These are phyloP conservation scores for Mus minutoides DNA, from an alignment of 2,797 vertebrate species.

Conservation along the genomic window DNA sequence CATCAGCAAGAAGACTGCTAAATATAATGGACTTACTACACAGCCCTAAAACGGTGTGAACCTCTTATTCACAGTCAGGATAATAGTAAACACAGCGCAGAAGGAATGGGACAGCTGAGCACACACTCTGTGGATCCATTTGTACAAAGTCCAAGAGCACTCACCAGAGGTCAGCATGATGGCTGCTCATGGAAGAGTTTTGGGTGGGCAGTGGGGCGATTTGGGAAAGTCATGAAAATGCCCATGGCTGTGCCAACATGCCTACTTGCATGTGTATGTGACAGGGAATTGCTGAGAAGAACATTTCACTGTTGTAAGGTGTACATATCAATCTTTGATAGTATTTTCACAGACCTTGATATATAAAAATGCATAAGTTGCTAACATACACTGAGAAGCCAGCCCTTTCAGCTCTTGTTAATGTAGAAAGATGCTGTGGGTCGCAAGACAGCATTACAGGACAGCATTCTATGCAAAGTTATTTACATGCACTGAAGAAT, in stretches of 20 bases:
- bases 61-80: not conserved
- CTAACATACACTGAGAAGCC: not conserved
- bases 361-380: not conserved
- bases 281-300: not conserved
- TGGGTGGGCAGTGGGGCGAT: too few relatives aligned
- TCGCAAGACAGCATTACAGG: not conserved
- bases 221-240: not conserved
- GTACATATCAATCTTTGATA: not conserved
- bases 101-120: not conserved
- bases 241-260: not conserved
- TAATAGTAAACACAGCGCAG: not conserved
- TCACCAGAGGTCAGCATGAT: not conserved
- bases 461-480: not conserved
- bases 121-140: not conserved
- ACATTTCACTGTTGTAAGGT: not conserved
- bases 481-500: not conserved
- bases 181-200: not conserved
- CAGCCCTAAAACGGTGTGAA: not conserved
- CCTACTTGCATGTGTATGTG: not conserved
- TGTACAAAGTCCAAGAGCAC: not conserved
- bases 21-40: not conserved
- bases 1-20: not conserved
- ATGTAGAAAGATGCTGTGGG: not conserved
- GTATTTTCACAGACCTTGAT: not conserved
- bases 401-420: not conserved